Base-by-base conservation (phyloP, 2,113 vertebrate species). In the Prunella fulvescens region DNA sequence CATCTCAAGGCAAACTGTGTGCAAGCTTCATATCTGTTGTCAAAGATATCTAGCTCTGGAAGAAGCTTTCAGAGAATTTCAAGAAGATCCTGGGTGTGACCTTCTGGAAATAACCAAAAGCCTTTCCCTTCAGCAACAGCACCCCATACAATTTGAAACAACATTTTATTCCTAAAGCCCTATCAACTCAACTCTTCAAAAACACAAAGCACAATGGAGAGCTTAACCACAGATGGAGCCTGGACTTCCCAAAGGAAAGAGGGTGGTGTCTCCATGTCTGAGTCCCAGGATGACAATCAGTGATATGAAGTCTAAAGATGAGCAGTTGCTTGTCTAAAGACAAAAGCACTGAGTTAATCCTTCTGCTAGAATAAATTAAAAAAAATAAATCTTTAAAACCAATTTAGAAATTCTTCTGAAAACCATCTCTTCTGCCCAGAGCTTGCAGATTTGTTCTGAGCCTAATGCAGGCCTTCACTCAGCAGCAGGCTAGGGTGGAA, bases 191-290 rank as follows among this genome's bases (percentile, higher is more conserved):
- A 22, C 25, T 19, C 33, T 93, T 58, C 29, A 39, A 57, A 86
- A 88, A 0, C 45, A 64, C 24, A 77, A 64, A 76, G n/a, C 40
- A 51, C 45, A 56, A 37, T 1, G 39, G 19, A 86, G 31, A 92
- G 25, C n/a, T n/a, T 50, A 76, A 71, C 29, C 13, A 62, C 42
- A 54, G 39, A 50, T 3, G 5, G 20, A 20, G 11, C 2, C 70
- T 9, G 44, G 40, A 51, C 20, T 47, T 42, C 17, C 3, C 3
- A 3, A 31, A 71, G 51, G 56, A 81, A 79, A 13, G 37, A 69
- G 61, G 17, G 40, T 2, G 18, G 19, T 2, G 1, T 62, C 26
- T 66, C 78, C 0, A 0, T 11, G 9, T 40, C 88, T 9, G 35
- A 57, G n/a, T 64, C 26, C 24, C 60, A 76, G 37, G 37, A 64